These are phyloP conservation scores for Ptilonorhynchus violaceus DNA, from an alignment of 2,113 vertebrate species.

Conservation along the genomic window DNA sequence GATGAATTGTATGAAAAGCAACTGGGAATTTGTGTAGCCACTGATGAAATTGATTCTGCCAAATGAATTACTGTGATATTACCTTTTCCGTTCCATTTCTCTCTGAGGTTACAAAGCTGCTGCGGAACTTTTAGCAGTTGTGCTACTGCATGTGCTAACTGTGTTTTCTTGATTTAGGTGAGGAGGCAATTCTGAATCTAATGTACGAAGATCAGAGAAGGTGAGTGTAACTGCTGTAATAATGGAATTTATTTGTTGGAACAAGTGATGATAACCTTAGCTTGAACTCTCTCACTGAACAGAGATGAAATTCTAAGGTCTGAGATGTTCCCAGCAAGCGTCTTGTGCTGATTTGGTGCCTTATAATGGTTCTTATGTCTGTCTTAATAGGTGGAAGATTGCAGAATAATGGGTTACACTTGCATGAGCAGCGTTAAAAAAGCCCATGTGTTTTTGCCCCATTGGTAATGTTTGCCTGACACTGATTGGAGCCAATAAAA, in stretches of 20 bases:
- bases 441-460: background rate
- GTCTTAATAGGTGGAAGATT: background rate
- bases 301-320: slow-evolving; percentile 76
- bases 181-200: background rate
- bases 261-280: slow-evolving; percentile 72
- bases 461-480: background rate
- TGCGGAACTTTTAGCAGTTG: background rate
- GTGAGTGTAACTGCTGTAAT: background rate
- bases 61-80: slow-evolving; percentile 66
- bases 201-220: background rate
- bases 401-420: background rate
- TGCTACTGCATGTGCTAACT: background rate
- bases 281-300: slow-evolving; percentile 84
- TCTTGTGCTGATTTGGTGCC: background rate
- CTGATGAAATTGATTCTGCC: slow-evolving; percentile 76
- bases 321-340: slow-evolving; percentile 59
- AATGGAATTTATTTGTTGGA: background rate
- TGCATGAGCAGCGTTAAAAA: background rate
- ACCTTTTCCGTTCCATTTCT: slow-evolving; percentile 51
- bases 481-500: slow-evolving; percentile 15
- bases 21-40: background rate
- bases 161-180: background rate
- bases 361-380: background rate
- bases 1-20: background rate
- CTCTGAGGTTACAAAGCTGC: slow-evolving; percentile 56